Evolutionary conservation across 2,888 invertebrate species (phyloP), one percentile per base, ranked within the genome.

Genomic region (Melanophora roralis): DNA sequence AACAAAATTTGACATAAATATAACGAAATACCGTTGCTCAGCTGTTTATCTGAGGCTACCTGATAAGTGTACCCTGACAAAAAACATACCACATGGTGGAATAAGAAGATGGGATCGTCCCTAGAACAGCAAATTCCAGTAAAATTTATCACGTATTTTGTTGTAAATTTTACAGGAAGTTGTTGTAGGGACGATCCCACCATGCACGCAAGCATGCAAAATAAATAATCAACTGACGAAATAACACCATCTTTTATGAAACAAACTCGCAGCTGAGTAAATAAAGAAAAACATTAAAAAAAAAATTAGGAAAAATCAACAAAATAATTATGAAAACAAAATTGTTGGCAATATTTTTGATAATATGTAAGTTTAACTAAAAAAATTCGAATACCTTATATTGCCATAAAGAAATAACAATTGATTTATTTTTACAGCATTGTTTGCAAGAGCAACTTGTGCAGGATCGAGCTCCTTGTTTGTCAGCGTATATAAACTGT

Each of bases 401-500:
- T 55, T 21, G 2, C 12, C 11, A 49, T 57, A 27, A 7, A 9
- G n/a, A n/a, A n/a, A n/a, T n/a, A n/a, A n/a, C n/a, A n/a, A n/a
- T n/a, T n/a, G n/a, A 49, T 32, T 36, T 1, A n/a, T 51, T 36
- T 7, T 1, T 12, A 38, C 47, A 78, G 77, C 65, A 12, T 7
- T 71, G 14, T 67, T 34, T 36, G 9, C 38, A 11, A 8, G 62
- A 6, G 21, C 16, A 9, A 9, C 57, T 7, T 14, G 16, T 11
- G 27, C 49, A 3, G 59, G 68, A 19, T 64, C 68, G 16, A 76
- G 57, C 16, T 76, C 57, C 1, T 53, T 53, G 19, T 73, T 72
- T 43, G 62, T 23, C 19, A 71, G 64, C 19, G 11, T 80, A 14
- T 80, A 80, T 36, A 80, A 76, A 72, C 19, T 80, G 1, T 80